These are phyloP conservation scores for Conus canariensis DNA, from an alignment of 2,888 invertebrate species.

Conservation along the genomic window DNA sequence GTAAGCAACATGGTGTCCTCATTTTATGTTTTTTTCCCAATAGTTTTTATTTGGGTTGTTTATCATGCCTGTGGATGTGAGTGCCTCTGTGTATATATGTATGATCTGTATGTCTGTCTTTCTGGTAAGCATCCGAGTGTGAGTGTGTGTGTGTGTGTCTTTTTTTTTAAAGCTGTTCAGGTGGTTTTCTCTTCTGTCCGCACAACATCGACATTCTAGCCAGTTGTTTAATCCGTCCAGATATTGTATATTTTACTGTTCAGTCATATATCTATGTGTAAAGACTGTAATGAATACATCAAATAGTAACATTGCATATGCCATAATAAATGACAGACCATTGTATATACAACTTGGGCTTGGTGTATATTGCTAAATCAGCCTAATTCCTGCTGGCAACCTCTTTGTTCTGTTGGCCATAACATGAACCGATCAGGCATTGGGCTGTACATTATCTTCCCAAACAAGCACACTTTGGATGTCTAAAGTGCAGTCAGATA, in stretches of 20 bases:
- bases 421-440: neutral
- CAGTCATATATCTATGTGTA: neutral
- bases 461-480: neutral
- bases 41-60: too few species aligned
- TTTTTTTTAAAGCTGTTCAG: too few species aligned
- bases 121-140: too few species aligned
- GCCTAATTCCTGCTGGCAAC: neutral
- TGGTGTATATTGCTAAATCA: neutral
- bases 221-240: slow-evolving; percentile 9
- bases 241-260: neutral
- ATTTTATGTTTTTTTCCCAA: too few species aligned
- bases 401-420: neutral
- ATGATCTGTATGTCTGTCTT: too few species aligned
- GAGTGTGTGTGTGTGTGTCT: too few species aligned
- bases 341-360: neutral
- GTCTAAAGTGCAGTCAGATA: neutral
- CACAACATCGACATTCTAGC: slow-evolving; percentile 16
- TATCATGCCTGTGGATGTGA: too few species aligned
- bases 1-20: too few species aligned
- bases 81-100: too few species aligned
- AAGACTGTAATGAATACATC: neutral
- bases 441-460: neutral
- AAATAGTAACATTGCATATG: neutral
- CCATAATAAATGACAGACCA: neutral
- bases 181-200: neutral